A percentile compares a stretch with the other conserved stretches of the same genome.
These are phyloP conservation scores for Monopterus albus DNA, from an alignment of 2,113 vertebrate genomes.

Conservation along the genomic window DNA sequence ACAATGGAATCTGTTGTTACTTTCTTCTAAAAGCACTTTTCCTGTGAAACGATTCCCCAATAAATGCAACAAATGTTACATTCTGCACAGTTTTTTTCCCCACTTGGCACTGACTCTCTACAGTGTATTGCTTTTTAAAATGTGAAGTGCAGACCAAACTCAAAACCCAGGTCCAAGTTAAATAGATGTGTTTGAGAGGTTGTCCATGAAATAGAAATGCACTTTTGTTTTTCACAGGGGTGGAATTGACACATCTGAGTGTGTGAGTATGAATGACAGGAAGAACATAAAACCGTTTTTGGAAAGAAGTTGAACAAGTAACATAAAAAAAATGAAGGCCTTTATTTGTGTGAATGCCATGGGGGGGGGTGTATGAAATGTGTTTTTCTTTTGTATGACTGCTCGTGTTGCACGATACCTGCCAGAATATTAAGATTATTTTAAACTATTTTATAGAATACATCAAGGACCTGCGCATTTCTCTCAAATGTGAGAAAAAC, in stretches of 20 bases:
- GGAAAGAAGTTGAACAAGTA: conserved; percentile 34
- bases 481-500: conserved; percentile 50
- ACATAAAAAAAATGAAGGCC: conserved; percentile 60
- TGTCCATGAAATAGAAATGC: conserved; percentile 65
- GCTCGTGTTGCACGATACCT: conserved; percentile 82
- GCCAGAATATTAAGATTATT: conserved; percentile 71
- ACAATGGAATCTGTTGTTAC: not conserved
- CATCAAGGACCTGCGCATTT: conserved; percentile 70
- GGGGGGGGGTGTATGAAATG: conserved; percentile 32
- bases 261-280: not conserved
- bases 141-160: conserved; percentile 76
- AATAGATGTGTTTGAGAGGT: conserved; percentile 28
- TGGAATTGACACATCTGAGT: conserved; percentile 14
- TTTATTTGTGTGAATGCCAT: conserved; percentile 60
- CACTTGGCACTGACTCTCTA: not conserved
- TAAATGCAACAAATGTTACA: not conserved
- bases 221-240: conserved; percentile 65
- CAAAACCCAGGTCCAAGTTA: conserved; percentile 54
- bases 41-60: conserved; percentile 8
- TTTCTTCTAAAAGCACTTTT: conserved; percentile 36
- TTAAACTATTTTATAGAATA: conserved; percentile 77
- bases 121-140: conserved; percentile 21
- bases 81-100: not conserved
- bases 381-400: conserved; percentile 63
- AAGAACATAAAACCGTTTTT: conserved; percentile 21